Conservation (phyloP, 2,888 invertebrate species). For the Nasonovia ribisnigri region DNA sequence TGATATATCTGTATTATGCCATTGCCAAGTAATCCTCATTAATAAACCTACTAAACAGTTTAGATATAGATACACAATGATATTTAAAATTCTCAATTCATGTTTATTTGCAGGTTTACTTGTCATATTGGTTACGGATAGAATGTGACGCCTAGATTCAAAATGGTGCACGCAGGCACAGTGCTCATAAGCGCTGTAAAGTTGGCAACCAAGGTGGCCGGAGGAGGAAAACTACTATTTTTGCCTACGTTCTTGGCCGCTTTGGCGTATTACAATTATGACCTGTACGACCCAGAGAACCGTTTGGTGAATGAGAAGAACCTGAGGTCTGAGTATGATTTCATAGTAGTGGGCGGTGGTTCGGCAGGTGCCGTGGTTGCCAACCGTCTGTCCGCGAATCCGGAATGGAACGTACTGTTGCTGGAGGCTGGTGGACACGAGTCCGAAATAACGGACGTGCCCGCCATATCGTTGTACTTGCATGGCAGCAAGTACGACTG, state of each 20-base stretch:
- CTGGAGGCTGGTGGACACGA: slow-evolving; percentile 90
- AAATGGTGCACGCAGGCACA: slow-evolving; percentile 66
- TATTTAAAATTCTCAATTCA: background rate
- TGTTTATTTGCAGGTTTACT: background rate
- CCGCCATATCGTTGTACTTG: slow-evolving; percentile 86
- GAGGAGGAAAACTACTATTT: slow-evolving; percentile 79
- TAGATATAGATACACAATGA: background rate
- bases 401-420: slow-evolving; percentile 83
- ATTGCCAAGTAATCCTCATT: too few relatives aligned
- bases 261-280: slow-evolving; percentile 87
- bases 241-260: slow-evolving; percentile 82
- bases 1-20: too few relatives aligned
- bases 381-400: slow-evolving; percentile 82
- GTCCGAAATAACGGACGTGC: slow-evolving; percentile 88
- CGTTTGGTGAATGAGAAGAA: slow-evolving; percentile 79
- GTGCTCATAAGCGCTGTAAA: slow-evolving; percentile 74
- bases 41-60: too few relatives aligned
- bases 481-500: slow-evolving; percentile 92
- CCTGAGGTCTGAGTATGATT: slow-evolving; percentile 82
- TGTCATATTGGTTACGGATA: background rate
- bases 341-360: slow-evolving; percentile 85
- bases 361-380: slow-evolving; percentile 88
- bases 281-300: slow-evolving; percentile 86
- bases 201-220: slow-evolving; percentile 78
- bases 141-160: slow-evolving; percentile 17